Base-by-base conservation (phyloP, 2,113 vertebrate species). In the Coptodon rendalli region DNA sequence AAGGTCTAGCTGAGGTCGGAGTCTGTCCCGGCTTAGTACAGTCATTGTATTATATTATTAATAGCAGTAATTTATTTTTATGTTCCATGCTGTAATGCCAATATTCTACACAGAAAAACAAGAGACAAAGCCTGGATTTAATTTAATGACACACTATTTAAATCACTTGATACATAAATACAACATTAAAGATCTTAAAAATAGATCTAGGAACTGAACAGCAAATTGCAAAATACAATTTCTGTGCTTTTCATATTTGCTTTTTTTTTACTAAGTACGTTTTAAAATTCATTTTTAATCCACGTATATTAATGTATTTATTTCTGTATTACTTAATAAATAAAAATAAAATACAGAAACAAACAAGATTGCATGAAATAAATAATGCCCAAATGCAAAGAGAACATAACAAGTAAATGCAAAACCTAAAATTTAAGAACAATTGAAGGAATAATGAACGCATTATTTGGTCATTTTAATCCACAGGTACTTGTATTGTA, bases 241-340 rank as follows among this genome's bases (percentile, higher is more conserved):
- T 40, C 36, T 24, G 11, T 40, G 19, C 34, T 22, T 38, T 14
- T 68, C 19, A 68, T 22, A 66, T 38, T 6, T 40, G 19, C 11
- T 8, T 68, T 2, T 3, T 3, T 63, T 66, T 36, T 3, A 63
- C 29, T 1, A 11, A 63, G 31, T 34, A 63, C 9, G 17, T 61
- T 61, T 59, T 61, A 19, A 61, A 63, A 66, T n/a, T 66, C 9
- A n/a, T n/a, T 0, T 36, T 38, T 66, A 38, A 66, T 38, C 9
- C 17, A 38, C 0, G 2, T n/a, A 5, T 66, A n/a, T 38, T 24
- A 0, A 0, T 24, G 36, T 8, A 43, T 71, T 40, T 40, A 4
- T 43, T 71, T 71, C 2, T 68, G 63, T 40, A 14, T 68, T 68
- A 22, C 63, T 68, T 22, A 38, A 40, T 40, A 40, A 68, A 68